Base-by-base conservation (phyloP, 2,797 vertebrate species). In the Uromys caudimaculatus region DNA sequence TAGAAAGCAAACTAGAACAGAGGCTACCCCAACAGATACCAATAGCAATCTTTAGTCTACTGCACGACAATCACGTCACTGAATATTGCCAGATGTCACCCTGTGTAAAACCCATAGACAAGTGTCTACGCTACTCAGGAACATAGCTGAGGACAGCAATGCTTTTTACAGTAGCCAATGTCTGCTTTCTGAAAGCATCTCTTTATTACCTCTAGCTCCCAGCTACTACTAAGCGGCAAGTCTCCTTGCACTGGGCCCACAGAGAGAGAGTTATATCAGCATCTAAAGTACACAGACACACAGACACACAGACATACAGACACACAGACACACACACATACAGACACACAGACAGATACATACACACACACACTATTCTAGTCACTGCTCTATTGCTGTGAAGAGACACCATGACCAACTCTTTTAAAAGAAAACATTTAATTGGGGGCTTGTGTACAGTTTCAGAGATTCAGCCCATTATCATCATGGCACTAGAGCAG, bases 121-220 rank as follows among this genome's bases (percentile, higher is more conserved):
- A 47, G 73, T 56, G 19, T 38, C 47, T 24, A 13, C 7, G 92
- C 88, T 93, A 81, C 87, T 84, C 84, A 89, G 47, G 77, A 71
- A 62, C 0, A 54, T 50, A 64, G 64, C 75, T 94, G 41, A 92
- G 89, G 56, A 81, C 60, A 89, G 17, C 9, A 56, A 0, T 50
- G 76, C 73, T 93, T 85, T 82, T 69, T 71, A n/a, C 38, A 58
- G 54, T 62, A 86, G 82, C 75, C 87, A 83, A 32, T 0, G 6
- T 56, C 93, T 95, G 24, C 64, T 90, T 95, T 54, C 2, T 2
- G 95, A 77, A 96, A 75, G 69, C 83, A n/a, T 75, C 44, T 91
- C 82, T 93, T 93, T 50, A 89, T 60, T 21, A 52, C 4, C 0
- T 5, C 24, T 0, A 14, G 44, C 50, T 19, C 23, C 9, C 5